phyloP scores from a whole-genome alignment of 2,888 invertebrate species.

The Agriopis aurantiaria region DNA sequence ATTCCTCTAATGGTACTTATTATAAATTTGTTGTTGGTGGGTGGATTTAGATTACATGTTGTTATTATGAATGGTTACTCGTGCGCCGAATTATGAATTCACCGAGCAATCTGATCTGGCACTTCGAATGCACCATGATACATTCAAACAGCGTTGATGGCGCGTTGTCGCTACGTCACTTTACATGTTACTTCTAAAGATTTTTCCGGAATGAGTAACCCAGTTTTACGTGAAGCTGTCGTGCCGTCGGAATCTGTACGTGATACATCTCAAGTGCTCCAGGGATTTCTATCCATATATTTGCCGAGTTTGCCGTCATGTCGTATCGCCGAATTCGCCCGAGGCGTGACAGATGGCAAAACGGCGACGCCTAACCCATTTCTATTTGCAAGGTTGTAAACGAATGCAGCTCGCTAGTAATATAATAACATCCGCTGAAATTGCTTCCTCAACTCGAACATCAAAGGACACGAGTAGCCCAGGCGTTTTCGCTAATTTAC shows the following conservation, averaged over 20 bases:
- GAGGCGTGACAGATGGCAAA: constrained; percentile 29
- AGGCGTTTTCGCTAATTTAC: constrained; percentile 60
- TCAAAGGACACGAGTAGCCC: constrained; percentile 55
- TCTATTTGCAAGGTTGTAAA: constrained; percentile 48
- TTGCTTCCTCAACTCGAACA: constrained; percentile 59
- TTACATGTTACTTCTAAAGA: constrained; percentile 30
- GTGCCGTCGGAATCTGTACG: constrained; percentile 20
- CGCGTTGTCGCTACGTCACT: constrained; percentile 31
- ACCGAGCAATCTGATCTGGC: constrained; percentile 22
- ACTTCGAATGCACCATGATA: constrained; percentile 1
- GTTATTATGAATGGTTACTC: constrained; percentile 17
- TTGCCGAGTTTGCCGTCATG: constrained; percentile 13
- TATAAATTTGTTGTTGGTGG: background rate
- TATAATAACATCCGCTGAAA: constrained; percentile 54
- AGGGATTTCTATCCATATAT: constrained; percentile 12
- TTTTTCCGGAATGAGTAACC: constrained; percentile 34
- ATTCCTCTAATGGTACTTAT: background rate
- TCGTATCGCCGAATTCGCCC: constrained; percentile 5
- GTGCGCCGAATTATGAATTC: constrained; percentile 22
- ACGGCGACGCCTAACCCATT: constrained; percentile 46
- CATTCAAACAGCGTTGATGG: constrained; percentile 5
- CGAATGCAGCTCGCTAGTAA: constrained; percentile 52
- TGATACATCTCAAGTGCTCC: constrained; percentile 20
- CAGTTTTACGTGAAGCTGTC: constrained; percentile 13
- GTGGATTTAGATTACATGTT: background rate